Base-by-base conservation (phyloP, 2,113 vertebrate species). In the Carassius gibelio region DNA sequence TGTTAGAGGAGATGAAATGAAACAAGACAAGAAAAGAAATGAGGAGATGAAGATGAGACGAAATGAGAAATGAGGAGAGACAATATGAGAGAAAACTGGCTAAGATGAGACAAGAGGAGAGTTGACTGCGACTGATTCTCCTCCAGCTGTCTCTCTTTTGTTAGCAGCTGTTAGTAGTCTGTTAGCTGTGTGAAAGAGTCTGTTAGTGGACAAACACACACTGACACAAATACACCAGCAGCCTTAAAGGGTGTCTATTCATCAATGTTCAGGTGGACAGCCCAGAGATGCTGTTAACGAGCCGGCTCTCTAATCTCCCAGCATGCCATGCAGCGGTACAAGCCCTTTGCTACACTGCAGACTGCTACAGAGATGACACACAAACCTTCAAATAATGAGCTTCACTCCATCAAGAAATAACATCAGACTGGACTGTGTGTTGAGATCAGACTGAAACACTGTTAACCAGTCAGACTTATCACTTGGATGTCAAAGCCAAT, bases 131-230 rank as follows among this genome's bases (percentile, higher is more conserved):
- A 64, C n/a, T 17, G 59, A 62, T 64, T 45, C 30, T 21, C 34
- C 1, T 26, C 57, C 10, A 62, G 34, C 57, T 79, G 57, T 42
- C 36, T 42, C 4, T 0, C 19, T 7, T 61, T 55, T 38, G 55
- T 78, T 42, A 64, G 21, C 36, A 62, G n/a, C 21, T 48, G 71
- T 48, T 74, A 23, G n/a, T 74, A 74, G 42, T 23, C 42, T 48
- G 42, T 74, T 64, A 23, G 36, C n/a, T 57, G 23, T 3, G 50
- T 11, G 15, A 57, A 61, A 23, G 21, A 45, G 59, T 42, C 55
- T 9, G 8, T 79, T 79, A 64, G 50, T 48, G 77, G 38, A 80
- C 21, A 62, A 62, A 79, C 57, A 62, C 77, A 79, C 34, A 61
- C 6, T 23, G 71, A 48, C 71, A 79, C 34, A 59, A 38, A 79